Conservation (phyloP, 2,797 vertebrate species). For the Nyctibius grandis region DNA sequence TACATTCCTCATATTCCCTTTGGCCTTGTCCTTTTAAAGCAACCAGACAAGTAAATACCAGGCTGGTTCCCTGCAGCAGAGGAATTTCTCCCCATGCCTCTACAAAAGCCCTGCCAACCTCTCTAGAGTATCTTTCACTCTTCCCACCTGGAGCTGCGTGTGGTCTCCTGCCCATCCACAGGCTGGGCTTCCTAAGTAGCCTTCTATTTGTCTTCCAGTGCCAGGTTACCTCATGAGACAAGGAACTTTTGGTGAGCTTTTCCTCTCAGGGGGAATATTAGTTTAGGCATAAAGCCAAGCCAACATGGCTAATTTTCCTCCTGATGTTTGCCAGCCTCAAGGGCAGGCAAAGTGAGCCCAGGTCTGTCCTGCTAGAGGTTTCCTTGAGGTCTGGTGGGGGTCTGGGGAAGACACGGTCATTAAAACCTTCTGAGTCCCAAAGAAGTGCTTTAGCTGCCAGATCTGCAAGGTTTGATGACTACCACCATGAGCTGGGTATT, state of each 20-base stretch:
- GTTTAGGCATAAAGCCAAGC: background rate
- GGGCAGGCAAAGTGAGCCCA: background rate
- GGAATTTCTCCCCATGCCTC: background rate
- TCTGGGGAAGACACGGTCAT: background rate
- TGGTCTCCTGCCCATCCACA: background rate
- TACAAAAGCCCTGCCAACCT: background rate
- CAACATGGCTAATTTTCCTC: background rate
- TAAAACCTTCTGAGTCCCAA: background rate
- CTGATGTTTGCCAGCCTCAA: background rate
- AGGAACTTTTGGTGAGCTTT: background rate
- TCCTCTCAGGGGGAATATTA: background rate
- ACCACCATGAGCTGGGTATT: rapidly evolving
- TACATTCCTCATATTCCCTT: background rate
- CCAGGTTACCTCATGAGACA: background rate
- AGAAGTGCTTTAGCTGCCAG: background rate
- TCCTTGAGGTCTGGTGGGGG: background rate
- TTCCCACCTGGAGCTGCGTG: rapidly evolving
- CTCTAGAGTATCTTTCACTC: background rate
- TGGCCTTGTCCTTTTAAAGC: background rate
- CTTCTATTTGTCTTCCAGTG: background rate
- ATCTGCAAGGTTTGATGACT: background rate
- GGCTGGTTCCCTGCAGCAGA: background rate
- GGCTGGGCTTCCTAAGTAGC: background rate
- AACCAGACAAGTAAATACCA: background rate
- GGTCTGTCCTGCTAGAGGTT: background rate